These are phyloP conservation scores for Leptosomus discolor DNA, from an alignment of 2,113 vertebrate genomes.

Conservation along the genomic window DNA sequence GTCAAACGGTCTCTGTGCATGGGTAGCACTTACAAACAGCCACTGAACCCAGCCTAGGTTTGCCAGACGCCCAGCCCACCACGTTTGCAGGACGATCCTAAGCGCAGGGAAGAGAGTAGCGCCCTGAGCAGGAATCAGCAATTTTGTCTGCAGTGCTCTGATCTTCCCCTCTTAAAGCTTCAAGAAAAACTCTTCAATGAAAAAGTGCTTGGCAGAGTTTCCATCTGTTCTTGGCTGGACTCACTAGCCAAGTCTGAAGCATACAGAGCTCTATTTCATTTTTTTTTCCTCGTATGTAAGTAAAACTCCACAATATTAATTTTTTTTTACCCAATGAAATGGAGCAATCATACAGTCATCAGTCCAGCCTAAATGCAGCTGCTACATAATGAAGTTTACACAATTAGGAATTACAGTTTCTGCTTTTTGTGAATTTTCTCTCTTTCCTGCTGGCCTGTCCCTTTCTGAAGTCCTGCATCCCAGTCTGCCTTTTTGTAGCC, in stretches of 20 bases:
- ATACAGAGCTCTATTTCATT: background rate
- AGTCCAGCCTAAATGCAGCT: conserved; percentile 39
- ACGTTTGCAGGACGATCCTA: background rate
- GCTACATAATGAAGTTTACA: conserved; percentile 16
- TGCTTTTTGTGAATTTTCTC: conserved; percentile 13
- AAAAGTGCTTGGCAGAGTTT: conserved; percentile 61
- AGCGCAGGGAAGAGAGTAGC: background rate
- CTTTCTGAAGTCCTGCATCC: background rate
- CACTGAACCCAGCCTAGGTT: background rate
- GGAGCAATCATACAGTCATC: background rate
- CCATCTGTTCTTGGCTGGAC: conserved; percentile 56
- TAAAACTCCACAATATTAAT: background rate
- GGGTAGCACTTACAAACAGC: background rate
- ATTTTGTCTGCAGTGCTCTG: background rate
- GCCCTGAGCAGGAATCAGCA: background rate
- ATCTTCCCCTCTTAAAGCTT: conserved; percentile 23
- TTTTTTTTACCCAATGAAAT: background rate
- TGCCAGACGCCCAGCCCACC: background rate
- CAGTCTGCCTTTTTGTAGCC: background rate
- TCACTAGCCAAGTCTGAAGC: background rate
- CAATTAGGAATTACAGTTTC: conserved; percentile 16
- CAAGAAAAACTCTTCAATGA: conserved; percentile 63
- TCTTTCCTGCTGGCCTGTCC: background rate
- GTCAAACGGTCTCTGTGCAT: background rate
- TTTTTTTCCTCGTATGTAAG: background rate